A percentile compares a stretch with the other conserved stretches of the same genome.
These are phyloP conservation scores for Tympanuchus pallidicinctus DNA, from an alignment of 2,113 vertebrate genomes.

Conservation along the genomic window DNA sequence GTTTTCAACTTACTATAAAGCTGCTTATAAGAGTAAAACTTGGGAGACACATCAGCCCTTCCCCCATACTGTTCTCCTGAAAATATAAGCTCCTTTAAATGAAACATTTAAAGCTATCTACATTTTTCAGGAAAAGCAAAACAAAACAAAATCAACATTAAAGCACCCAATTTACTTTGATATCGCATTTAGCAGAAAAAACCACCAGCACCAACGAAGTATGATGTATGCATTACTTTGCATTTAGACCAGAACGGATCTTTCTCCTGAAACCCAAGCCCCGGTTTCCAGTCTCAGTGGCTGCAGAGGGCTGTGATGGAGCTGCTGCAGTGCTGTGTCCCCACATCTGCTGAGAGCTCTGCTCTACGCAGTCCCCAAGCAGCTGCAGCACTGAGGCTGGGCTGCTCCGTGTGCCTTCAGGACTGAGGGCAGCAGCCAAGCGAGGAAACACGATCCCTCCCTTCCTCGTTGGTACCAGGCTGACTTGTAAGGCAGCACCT, in stretches of 20 bases:
- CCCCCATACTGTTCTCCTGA: background rate
- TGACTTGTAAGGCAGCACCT: background rate
- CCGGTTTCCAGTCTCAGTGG: background rate
- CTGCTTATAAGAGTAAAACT: background rate
- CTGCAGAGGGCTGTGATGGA: background rate
- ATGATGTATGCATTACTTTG: background rate
- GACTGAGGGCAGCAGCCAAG: slow-evolving; percentile 3
- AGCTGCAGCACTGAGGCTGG: slow-evolving; percentile 29
- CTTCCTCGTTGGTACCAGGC: background rate
- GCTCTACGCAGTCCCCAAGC: background rate
- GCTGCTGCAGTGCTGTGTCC: background rate
- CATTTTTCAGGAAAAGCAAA: background rate
- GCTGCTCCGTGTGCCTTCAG: background rate
- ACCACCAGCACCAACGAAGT: background rate
- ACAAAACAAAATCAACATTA: background rate
- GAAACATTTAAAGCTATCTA: background rate
- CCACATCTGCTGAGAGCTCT: slow-evolving; percentile 30
- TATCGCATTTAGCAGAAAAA: slow-evolving; percentile 33
- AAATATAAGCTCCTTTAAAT: background rate
- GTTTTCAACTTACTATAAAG: background rate
- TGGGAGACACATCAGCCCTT: background rate
- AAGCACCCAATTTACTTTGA: background rate
- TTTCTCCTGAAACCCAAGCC: background rate
- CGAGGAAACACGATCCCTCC: background rate
- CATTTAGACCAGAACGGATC: background rate